Percentiles rank a stretch among this genome's conserved stretches.
Conservation (phyloP, 35 echinoderm and acorn worm species). For the Chiridota heheva region DNA sequence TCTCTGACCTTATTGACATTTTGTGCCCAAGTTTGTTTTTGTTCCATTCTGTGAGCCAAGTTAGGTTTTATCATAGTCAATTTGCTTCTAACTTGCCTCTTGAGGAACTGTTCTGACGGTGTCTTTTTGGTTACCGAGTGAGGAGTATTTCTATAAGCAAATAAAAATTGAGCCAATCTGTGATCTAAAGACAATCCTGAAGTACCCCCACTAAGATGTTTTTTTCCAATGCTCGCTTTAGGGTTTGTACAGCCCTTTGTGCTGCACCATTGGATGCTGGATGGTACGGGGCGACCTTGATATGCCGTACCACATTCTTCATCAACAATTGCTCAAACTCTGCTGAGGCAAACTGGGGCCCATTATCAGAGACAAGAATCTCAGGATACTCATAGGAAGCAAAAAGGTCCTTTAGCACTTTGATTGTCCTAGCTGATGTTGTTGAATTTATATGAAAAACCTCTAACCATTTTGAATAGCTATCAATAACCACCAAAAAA, state of each 20-base stretch:
- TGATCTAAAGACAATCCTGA: constrained; percentile 8
- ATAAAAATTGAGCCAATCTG: constrained; percentile 31
- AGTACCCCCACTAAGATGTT: constrained; percentile 25
- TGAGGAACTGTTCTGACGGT: neutral
- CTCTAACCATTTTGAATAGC: neutral
- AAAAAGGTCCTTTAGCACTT: too few relatives aligned
- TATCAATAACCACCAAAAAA: constrained; percentile 29
- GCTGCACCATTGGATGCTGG: constrained; percentile 52
- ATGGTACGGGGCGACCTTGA: constrained; percentile 45
- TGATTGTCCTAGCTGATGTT: too few relatives aligned
- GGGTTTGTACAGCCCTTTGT: constrained; percentile 20
- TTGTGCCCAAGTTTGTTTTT: too few relatives aligned
- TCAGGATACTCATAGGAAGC: too few relatives aligned
- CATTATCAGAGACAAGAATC: constrained; percentile 80
- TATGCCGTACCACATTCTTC: constrained; percentile 27
- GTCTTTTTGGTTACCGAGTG: constrained; percentile 1
- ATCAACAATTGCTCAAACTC: constrained; percentile 47
- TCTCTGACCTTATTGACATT: neutral
- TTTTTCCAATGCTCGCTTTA: constrained; percentile 41
- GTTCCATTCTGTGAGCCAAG: too few relatives aligned
- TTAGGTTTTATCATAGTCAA: too few relatives aligned
- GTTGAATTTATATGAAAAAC: constrained; percentile 1
- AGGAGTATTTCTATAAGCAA: constrained; percentile 23
- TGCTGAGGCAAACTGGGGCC: constrained; percentile 43
- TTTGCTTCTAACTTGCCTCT: neutral